Conservation (phyloP, 2,888 invertebrate genomes). For the Melanostoma mellinum region DNA sequence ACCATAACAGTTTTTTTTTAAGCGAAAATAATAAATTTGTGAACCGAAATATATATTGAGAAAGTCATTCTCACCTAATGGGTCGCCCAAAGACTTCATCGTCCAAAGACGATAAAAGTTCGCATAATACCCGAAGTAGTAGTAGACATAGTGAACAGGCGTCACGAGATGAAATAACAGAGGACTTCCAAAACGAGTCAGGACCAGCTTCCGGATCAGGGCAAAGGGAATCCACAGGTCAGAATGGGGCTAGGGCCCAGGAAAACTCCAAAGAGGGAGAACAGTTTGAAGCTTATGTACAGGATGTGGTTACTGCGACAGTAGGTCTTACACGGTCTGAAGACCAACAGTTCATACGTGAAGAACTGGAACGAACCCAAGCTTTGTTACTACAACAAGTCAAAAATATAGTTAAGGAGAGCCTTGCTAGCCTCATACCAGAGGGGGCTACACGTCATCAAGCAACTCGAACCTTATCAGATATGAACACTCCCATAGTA, state of each 20-base stretch:
- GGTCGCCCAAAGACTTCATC: too few species aligned
- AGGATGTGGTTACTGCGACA: neutral
- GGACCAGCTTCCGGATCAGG: too few species aligned
- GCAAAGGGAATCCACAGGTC: too few species aligned
- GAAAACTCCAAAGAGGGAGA: neutral
- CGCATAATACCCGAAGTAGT: too few species aligned
- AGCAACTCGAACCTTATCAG: neutral
- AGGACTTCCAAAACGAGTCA: too few species aligned
- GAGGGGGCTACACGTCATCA: neutral
- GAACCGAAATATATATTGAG: too few species aligned
- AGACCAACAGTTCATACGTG: neutral
- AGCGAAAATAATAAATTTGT: too few species aligned
- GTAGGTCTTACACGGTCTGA: neutral
- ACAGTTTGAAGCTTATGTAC: neutral
- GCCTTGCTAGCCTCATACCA: neutral
- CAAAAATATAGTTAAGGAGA: neutral
- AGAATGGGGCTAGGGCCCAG: neutral
- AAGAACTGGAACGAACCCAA: neutral
- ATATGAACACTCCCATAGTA: neutral
- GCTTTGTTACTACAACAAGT: neutral
- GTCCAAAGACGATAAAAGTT: too few species aligned
- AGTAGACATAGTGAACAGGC: too few species aligned
- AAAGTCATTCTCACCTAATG: too few species aligned
- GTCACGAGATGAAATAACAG: too few species aligned
- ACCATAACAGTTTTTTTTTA: too few species aligned